phyloP scores from a whole-genome alignment of 2,888 invertebrate species.

The Cosmopolites sordidus region DNA sequence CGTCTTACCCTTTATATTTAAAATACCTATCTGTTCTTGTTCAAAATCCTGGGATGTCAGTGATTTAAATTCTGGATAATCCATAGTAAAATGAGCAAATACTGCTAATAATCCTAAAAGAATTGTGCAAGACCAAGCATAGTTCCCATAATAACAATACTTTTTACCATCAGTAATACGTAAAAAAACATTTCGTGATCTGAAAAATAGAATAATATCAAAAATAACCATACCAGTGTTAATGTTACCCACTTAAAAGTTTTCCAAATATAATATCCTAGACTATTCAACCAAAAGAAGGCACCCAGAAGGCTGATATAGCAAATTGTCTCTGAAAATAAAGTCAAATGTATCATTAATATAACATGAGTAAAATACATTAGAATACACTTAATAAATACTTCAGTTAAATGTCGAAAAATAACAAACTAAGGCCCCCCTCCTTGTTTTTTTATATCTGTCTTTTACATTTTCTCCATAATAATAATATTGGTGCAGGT shows the following conservation, averaged over 20 bases:
- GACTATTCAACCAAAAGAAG: conserved; percentile 82
- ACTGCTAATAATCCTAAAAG: conserved; percentile 70
- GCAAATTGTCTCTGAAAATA: conserved; percentile 66
- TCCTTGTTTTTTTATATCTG: too few relatives aligned
- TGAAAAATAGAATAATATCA: conserved; percentile 43
- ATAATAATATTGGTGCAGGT: too few relatives aligned
- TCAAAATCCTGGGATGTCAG: conserved; percentile 52
- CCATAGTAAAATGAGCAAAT: conserved; percentile 76
- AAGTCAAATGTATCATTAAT: neutral
- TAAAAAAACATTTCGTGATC: conserved; percentile 78
- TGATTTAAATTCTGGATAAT: conserved; percentile 56
- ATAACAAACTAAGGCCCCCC: too few relatives aligned
- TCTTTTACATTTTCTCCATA: too few relatives aligned
- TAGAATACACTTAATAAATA: too few relatives aligned
- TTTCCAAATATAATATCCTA: conserved; percentile 85
- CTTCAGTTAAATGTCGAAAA: too few relatives aligned
- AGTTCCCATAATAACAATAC: conserved; percentile 81
- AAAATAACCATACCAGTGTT: neutral
- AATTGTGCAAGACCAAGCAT: conserved; percentile 72
- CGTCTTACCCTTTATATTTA: too few relatives aligned
- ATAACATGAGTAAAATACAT: neutral
- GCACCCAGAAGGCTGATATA: conserved; percentile 74
- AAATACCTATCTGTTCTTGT: conserved; percentile 73
- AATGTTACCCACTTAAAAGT: conserved; percentile 64
- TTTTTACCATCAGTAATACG: conserved; percentile 81